phyloP scores from a whole-genome alignment of 2,797 vertebrate species.

The Gymnoscopelus braueri region DNA sequence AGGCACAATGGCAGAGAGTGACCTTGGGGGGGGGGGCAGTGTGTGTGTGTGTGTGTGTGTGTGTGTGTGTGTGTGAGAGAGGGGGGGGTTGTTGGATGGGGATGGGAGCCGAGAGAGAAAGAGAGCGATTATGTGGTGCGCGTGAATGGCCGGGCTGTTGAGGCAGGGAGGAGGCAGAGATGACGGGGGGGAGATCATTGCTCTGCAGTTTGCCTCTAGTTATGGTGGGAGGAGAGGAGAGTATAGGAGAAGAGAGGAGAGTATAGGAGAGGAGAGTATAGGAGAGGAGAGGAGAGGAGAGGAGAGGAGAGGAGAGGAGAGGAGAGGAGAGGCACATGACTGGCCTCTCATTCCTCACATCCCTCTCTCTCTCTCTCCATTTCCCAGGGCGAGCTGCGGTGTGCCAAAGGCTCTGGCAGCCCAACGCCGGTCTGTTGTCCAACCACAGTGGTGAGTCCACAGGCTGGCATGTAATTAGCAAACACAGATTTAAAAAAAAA shows the following conservation, averaged over 20 bases:
- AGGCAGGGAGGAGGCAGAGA: conserved; percentile 1
- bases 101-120: conserved; percentile 40
- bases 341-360: too few relatives aligned
- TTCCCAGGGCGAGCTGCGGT: neutral
- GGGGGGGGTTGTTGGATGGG: neutral
- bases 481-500: too few relatives aligned
- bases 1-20: conserved; percentile 3
- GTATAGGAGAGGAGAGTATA: too few relatives aligned
- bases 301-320: conserved; percentile 26
- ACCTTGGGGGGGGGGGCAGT: neutral
- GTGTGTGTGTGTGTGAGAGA: neutral
- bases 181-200: neutral
- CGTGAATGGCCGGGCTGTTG: conserved; percentile 63
- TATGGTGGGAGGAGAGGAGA: too few relatives aligned
- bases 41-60: too few relatives aligned
- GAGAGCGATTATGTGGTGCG: conserved; percentile 61
- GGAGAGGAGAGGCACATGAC: conserved; percentile 12
- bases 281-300: conserved; percentile 31
- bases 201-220: too few relatives aligned
- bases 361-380: neutral
- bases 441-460: too few relatives aligned
- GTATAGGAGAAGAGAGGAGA: too few relatives aligned
- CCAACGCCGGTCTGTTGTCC: too few relatives aligned
- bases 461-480: too few relatives aligned
- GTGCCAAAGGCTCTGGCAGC: too few relatives aligned